A percentile compares a stretch with the other conserved stretches of the same genome.
Conservation (phyloP, 2,113 vertebrate species). For the Physeter macrocephalus region DNA sequence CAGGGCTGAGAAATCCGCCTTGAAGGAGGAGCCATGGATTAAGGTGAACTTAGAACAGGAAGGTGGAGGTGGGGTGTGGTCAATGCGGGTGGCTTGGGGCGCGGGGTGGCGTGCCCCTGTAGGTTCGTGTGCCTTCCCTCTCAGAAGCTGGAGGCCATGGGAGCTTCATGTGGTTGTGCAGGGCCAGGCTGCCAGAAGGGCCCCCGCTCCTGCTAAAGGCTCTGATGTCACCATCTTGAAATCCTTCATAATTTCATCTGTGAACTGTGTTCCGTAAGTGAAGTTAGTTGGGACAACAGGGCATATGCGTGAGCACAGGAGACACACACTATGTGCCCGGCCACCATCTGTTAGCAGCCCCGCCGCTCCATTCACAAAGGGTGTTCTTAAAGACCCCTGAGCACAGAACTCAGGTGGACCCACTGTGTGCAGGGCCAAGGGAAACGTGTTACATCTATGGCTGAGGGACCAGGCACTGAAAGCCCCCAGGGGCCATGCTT, state of each 20-base stretch:
- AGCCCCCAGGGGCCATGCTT: neutral
- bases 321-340: rapidly evolving
- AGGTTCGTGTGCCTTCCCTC: too few relatives aligned
- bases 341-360: too few relatives aligned
- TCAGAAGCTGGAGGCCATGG: rapidly evolving
- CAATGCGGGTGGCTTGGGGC: rapidly evolving
- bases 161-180: neutral
- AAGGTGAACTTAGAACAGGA: neutral
- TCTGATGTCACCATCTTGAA: neutral
- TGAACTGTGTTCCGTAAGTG: neutral
- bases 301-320: too few relatives aligned
- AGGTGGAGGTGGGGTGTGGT: neutral
- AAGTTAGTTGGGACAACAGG: neutral
- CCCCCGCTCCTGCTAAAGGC: too few relatives aligned
- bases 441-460: too few relatives aligned
- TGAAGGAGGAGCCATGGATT: neutral
- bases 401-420: neutral
- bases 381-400: neutral
- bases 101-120: too few relatives aligned
- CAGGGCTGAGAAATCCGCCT: neutral
- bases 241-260: neutral
- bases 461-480: neutral
- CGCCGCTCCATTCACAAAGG: too few relatives aligned
- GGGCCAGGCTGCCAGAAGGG: neutral
- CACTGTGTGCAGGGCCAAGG: too few relatives aligned